Conservation (phyloP, 1,140 invertebrate genomes). For the Campoletis sonorensis region DNA sequence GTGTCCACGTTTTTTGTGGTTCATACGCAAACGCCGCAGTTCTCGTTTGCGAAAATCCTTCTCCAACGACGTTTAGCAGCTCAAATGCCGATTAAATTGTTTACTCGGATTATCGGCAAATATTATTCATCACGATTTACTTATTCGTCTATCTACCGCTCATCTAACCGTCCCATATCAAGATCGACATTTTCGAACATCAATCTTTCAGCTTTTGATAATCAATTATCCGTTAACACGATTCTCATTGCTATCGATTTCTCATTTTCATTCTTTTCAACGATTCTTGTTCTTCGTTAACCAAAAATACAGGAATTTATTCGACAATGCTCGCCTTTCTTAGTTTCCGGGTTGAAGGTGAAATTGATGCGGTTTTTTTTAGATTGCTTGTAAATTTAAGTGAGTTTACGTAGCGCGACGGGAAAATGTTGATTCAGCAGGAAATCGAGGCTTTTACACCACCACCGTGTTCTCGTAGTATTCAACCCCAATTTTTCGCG, state of each 20-base stretch:
- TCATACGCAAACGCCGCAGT: background rate
- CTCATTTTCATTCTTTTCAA: background rate
- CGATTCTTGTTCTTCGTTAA: background rate
- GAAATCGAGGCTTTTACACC: background rate
- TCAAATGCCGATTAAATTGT: constrained; percentile 50
- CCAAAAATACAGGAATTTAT: no score
- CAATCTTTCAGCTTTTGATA: background rate
- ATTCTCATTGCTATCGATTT: constrained; percentile 3
- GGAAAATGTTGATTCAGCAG: background rate
- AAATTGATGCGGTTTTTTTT: background rate
- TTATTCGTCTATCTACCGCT: background rate
- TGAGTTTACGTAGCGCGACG: background rate
- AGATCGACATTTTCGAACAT: background rate
- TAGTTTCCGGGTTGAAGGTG: background rate
- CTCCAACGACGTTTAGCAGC: background rate
- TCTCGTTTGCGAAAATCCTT: background rate
- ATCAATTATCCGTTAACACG: background rate
- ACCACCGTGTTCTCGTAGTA: background rate
- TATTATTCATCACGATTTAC: constrained; percentile 45
- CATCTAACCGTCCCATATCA: background rate
- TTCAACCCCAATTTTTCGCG: background rate
- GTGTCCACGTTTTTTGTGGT: constrained; percentile 52
- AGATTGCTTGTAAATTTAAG: background rate
- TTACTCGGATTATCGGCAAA: constrained; percentile 49
- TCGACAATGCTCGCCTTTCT: background rate